phyloP scores from a whole-genome alignment of 37 sponge, comb jelly and placozoan genomes.

The Cliona cf. orientalis region DNA sequence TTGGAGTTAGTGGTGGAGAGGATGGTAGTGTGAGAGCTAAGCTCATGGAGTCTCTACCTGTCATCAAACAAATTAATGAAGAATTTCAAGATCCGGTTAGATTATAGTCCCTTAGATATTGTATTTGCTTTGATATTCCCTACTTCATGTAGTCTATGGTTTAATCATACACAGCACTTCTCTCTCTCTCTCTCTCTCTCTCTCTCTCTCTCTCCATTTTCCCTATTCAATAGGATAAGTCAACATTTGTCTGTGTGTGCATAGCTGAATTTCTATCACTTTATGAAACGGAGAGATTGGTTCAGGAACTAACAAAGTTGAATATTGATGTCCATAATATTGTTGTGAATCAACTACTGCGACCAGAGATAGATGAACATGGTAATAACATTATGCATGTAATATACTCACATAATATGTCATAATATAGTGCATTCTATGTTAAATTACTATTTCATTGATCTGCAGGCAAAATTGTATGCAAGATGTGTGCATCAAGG shows the following conservation, averaged over 20 bases:
- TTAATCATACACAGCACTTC: neutral
- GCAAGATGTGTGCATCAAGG: constrained; percentile 89
- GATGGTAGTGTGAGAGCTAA: constrained; percentile 23
- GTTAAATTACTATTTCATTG: neutral
- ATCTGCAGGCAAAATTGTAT: constrained; percentile 48
- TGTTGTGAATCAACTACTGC: constrained; percentile 93
- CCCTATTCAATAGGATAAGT: constrained; percentile 68
- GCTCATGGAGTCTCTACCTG: constrained; percentile 78
- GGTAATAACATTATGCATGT: constrained; percentile 44
- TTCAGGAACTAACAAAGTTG: constrained; percentile 91
- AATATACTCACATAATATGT: neutral
- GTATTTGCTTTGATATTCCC: neutral
- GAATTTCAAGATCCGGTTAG: constrained; percentile 93
- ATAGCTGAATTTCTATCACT: constrained; percentile 98
- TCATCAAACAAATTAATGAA: constrained; percentile 79
- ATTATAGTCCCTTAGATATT: neutral
- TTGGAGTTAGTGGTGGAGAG: constrained; percentile 63
- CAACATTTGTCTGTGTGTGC: constrained; percentile 98
- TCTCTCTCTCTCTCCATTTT: neutral
- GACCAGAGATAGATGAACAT: constrained; percentile 68
- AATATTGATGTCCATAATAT: constrained; percentile 96
- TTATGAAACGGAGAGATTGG: constrained; percentile 97
- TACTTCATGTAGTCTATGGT: neutral
- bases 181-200: neutral
- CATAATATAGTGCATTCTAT: neutral